Base-by-base conservation (phyloP, 2,888 invertebrate genomes). In the Agonopterix subpropinquella region DNA sequence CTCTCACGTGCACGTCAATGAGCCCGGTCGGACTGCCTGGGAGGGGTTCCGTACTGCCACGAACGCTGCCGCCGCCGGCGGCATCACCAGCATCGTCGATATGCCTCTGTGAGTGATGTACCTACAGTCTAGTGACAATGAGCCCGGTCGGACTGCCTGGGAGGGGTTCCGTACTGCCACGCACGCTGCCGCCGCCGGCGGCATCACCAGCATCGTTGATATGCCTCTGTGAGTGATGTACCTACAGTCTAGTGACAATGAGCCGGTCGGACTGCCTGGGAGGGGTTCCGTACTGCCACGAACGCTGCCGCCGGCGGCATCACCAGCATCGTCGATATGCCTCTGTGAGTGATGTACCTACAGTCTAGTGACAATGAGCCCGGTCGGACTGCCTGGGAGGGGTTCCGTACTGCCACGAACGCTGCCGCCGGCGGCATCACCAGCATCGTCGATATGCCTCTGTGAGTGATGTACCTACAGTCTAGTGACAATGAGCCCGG, bases 191-290 rank as follows among this genome's bases (percentile, higher is more conserved):
- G 93, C 93, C 0, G 92, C 92, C 2, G 93, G 93, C 4, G 94
- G 94, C 36, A 90, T 93, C 50, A 93, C 93, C 3, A 93, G 93
- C 45, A 91, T 94, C 43, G 89, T 92, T 35, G 93, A 93, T 67
- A 92, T 94, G 90, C 93, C 94, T 11, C 74, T 93, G 93, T 93
- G n/a, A n/a, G n/a, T n/a, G n/a, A n/a, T n/a, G n/a, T n/a, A n/a
- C n/a, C n/a, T n/a, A n/a, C n/a, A n/a, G n/a, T n/a, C n/a, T n/a
- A n/a, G n/a, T n/a, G n/a, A n/a, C 1, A 93, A 92, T 60, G 93
- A 93, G 65, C 93, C 93, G 93, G 93, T 0, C 87, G 93, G 48
- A 91, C 91, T 4, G 90, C 92, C 28, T 93, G 92, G 93, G 93
- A 94, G 77, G 93, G 93, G 11, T 94, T 92, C 73, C 81, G 81